phyloP scores from a whole-genome alignment of 2,888 invertebrate species.

The Sminthurinus aureus region DNA sequence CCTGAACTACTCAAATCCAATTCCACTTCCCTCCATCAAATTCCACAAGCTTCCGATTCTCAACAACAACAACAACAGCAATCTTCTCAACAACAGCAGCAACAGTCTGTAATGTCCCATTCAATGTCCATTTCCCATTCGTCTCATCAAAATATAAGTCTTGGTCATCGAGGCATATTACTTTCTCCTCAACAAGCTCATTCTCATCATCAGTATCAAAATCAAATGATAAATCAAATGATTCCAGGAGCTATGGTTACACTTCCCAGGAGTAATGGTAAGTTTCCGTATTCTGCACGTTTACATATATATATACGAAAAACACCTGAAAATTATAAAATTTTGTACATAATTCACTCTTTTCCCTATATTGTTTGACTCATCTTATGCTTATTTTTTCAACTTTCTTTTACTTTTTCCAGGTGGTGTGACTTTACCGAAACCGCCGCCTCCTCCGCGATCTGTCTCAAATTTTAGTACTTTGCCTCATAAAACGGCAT shows the following conservation, averaged over 20 bases:
- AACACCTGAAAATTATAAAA: too few species aligned
- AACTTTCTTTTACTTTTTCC: slow-evolving; percentile 8
- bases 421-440: slow-evolving; percentile 46
- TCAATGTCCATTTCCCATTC: slow-evolving; percentile 28
- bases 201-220: slow-evolving; percentile 43
- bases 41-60: neutral
- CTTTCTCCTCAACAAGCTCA: slow-evolving; percentile 57
- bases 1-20: slow-evolving; percentile 59
- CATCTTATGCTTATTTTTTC: too few species aligned
- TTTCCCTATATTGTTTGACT: too few species aligned
- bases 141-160: slow-evolving; percentile 49
- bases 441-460: slow-evolving; percentile 59
- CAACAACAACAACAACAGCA: slow-evolving; percentile 43
- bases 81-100: slow-evolving; percentile 23
- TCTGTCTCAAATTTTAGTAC: slow-evolving; percentile 56
- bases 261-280: slow-evolving; percentile 56
- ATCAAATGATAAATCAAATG: slow-evolving; percentile 45
- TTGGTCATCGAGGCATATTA: slow-evolving; percentile 56
- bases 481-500: slow-evolving; percentile 47
- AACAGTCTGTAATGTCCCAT: slow-evolving; percentile 42
- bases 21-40: slow-evolving; percentile 53
- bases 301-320: too few species aligned
- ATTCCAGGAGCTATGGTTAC: slow-evolving; percentile 48
- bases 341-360: too few species aligned
- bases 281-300: too few species aligned